Conservation (phyloP, 2,888 invertebrate genomes). For the Elaeidobius kamerunicus region DNA sequence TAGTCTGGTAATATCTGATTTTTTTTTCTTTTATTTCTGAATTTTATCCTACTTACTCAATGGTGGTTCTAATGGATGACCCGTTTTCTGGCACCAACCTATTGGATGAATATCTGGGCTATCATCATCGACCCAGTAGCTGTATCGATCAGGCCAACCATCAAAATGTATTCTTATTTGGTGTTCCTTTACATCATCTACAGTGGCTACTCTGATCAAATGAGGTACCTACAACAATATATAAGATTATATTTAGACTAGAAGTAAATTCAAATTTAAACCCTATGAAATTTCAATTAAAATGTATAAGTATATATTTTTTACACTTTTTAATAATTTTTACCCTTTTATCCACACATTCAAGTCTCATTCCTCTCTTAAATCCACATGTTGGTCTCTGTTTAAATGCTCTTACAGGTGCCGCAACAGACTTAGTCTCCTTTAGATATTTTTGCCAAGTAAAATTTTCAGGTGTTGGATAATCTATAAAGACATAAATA, state of each 20-base stretch:
- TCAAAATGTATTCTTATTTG: conserved; percentile 79
- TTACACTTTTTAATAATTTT: not conserved
- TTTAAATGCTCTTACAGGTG: conserved; percentile 79
- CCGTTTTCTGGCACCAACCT: conserved; percentile 87
- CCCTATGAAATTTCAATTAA: no score
- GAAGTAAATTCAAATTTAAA: no score
- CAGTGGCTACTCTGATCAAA: conserved; percentile 80
- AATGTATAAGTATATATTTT: no score
- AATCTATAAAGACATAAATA: conserved; percentile 61
- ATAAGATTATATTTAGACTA: not conserved
- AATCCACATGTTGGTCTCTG: conserved; percentile 76
- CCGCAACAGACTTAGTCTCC: conserved; percentile 70
- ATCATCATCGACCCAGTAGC: conserved; percentile 90
- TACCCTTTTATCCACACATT: conserved; percentile 71
- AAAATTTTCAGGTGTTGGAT: conserved; percentile 68
- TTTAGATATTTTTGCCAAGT: conserved; percentile 83
- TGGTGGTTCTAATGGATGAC: conserved; percentile 82
- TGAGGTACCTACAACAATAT: conserved; percentile 68
- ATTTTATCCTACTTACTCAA: conserved; percentile 61
- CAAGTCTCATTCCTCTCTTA: conserved; percentile 73
- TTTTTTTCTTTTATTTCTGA: not conserved
- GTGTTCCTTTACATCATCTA: conserved; percentile 73
- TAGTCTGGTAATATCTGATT: not conserved
- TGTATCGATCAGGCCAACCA: conserved; percentile 82
- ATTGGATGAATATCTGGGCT: conserved; percentile 87